Evolutionary conservation across 2,888 invertebrate species (phyloP).

Genomic region (Lithophane leautieri): DNA sequence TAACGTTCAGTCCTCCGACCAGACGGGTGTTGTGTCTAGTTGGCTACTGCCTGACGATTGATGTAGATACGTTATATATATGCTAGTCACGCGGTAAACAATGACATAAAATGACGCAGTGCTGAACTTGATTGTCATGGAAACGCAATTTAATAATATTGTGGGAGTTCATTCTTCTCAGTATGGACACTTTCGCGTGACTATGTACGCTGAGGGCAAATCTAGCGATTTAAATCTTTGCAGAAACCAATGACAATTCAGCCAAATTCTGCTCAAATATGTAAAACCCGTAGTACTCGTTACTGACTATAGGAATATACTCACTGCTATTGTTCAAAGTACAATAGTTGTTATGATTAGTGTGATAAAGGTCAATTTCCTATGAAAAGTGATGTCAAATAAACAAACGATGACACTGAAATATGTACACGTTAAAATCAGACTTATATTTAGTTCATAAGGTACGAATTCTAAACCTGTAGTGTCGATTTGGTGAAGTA

Average conservation of each 20-base stretch:
- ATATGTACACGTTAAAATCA: conserved; percentile 71
- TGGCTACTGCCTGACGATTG: too few species aligned
- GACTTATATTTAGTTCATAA: conserved; percentile 74
- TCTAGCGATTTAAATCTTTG: not conserved
- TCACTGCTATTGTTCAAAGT: conserved; percentile 32
- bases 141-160: too few species aligned
- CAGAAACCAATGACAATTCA: not conserved
- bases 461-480: conserved; percentile 70
- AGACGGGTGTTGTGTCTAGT: too few species aligned
- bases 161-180: too few species aligned
- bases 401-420: conserved; percentile 61
- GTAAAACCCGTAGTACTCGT: conserved; percentile 44
- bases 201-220: not conserved
- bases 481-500: conserved; percentile 37
- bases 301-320: conserved; percentile 43
- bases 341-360: conserved; percentile 39
- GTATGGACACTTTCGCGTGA: too few species aligned
- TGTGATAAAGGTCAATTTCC: conserved; percentile 35
- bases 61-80: too few species aligned
- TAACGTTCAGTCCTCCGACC: too few species aligned
- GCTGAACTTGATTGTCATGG: too few species aligned
- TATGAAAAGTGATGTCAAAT: conserved; percentile 34
- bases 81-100: too few species aligned
- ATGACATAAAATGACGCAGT: too few species aligned
- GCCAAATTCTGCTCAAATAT: conserved; percentile 17